Evolutionary conservation across 2,888 invertebrate species (phyloP), one percentile per base, ranked within the genome.

Genomic region (Melitaea athalia): DNA sequence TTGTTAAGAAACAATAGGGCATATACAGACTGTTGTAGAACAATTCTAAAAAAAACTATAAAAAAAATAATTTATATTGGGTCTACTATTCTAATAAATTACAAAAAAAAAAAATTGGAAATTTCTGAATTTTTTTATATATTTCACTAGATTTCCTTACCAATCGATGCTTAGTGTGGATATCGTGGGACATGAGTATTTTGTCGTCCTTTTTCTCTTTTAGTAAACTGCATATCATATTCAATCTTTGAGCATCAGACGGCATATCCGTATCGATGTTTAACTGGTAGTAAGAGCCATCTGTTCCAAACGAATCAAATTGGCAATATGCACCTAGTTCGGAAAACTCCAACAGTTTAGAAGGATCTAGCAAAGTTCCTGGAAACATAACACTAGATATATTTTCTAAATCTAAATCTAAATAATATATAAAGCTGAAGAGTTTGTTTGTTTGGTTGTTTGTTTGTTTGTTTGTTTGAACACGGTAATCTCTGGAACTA

Each of bases 151-250:
- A 5, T 4, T 38, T 15, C 76, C 92, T 85, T 81, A 97, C 97
- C 94, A 97, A 86, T 84, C 97, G 93, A 85, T 97, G 97, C 81
- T 97, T 97, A 0, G 97, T 97, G 80, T 97, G 97, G 72, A 97
- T 95, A 78, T 97, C 97, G 76, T 97, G 97, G 0, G 96, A 95
- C 84, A 97, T 93, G 0, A 96, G 88, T 43, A 97, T 85, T 68
- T 89, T 93, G 63, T 96, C 94, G 7, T 90, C 90, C 68, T 92
- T 93, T 0, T 95, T 95, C 33, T 95, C 95, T 0, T 94, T 89
- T 0, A 95, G 89, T 5, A 97, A 85, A 50, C 88, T 78, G 49
- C 93, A 86, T 0, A 97, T 87, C 78, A 92, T 93, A 42, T 94
- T 88, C 33, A 97, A 93, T 12, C 97, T 92, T 77, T 96, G 95